Conservation (phyloP, 2,113 vertebrate species). For the Sprattus sprattus region DNA sequence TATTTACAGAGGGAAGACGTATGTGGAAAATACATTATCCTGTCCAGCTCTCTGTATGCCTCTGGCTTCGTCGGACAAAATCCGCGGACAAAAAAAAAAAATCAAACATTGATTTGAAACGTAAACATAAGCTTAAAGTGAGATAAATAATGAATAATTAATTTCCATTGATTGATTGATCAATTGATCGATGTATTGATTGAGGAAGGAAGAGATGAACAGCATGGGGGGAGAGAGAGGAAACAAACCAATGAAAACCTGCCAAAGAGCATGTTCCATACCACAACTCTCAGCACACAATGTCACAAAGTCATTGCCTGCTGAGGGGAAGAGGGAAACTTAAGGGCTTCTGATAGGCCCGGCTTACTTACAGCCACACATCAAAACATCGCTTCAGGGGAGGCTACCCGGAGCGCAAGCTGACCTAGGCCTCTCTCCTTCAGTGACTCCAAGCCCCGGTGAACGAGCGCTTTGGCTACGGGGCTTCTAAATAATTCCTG, state of each 20-base stretch:
- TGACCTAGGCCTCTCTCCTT: neutral
- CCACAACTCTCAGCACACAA: neutral
- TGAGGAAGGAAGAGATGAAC: neutral
- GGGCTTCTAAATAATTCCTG: constrained; percentile 38
- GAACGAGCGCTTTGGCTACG: constrained; percentile 9
- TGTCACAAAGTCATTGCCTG: neutral
- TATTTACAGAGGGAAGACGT: neutral
- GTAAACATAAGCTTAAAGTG: neutral
- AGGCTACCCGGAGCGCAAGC: neutral
- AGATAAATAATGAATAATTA: neutral
- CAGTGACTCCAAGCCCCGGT: neutral
- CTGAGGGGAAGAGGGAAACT: neutral
- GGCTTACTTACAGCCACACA: neutral
- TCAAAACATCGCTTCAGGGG: neutral
- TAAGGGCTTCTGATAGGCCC: neutral
- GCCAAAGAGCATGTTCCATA: neutral
- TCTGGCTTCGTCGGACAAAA: neutral
- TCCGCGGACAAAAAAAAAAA: neutral
- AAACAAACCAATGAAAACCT: neutral
- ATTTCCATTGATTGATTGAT: neutral
- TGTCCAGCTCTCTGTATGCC: neutral
- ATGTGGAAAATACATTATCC: neutral
- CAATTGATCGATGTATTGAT: neutral
- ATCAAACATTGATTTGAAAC: neutral
- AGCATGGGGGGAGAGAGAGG: too few relatives aligned